These are phyloP conservation scores for Embiotoca jacksoni DNA, from an alignment of 2,113 vertebrate species.

Conservation along the genomic window DNA sequence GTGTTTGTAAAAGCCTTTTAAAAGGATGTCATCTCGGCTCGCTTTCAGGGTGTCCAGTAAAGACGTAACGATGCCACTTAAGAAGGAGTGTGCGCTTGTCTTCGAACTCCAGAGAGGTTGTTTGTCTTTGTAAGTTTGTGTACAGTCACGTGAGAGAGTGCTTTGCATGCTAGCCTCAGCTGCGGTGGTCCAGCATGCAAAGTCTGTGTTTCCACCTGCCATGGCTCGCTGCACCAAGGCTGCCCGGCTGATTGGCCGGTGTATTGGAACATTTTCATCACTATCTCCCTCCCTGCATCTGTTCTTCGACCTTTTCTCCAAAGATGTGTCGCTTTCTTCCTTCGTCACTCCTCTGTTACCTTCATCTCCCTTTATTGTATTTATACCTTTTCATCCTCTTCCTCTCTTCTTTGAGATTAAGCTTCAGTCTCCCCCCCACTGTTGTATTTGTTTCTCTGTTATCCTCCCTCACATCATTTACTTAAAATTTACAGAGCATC, in stretches of 20 bases:
- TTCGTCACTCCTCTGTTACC: neutral
- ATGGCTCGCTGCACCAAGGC: constrained; percentile 4
- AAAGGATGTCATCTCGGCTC: neutral
- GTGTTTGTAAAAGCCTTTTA: constrained; percentile 15
- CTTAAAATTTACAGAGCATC: constrained; percentile 11
- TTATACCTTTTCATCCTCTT: neutral
- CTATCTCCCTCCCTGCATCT: neutral
- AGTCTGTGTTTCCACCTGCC: constrained; percentile 49
- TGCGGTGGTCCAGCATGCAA: constrained; percentile 51
- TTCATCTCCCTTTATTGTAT: constrained; percentile 9
- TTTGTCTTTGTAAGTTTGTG: neutral
- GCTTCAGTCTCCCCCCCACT: too few species aligned
- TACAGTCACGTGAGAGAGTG: neutral
- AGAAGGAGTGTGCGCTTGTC: neutral
- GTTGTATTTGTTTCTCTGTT: neutral
- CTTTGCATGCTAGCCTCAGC: constrained; percentile 52
- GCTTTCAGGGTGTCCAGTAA: neutral
- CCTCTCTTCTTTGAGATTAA: constrained; percentile 1
- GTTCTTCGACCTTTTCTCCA: too few species aligned
- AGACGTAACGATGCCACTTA: neutral
- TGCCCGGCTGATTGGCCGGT: neutral
- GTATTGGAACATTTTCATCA: neutral
- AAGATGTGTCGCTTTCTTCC: neutral
- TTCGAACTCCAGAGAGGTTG: neutral
- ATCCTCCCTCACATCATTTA: neutral